Percentiles rank a stretch among this genome's conserved stretches.
phyloP scores from a whole-genome alignment of 1,140 invertebrate genomes.

The Zophobas morio region DNA sequence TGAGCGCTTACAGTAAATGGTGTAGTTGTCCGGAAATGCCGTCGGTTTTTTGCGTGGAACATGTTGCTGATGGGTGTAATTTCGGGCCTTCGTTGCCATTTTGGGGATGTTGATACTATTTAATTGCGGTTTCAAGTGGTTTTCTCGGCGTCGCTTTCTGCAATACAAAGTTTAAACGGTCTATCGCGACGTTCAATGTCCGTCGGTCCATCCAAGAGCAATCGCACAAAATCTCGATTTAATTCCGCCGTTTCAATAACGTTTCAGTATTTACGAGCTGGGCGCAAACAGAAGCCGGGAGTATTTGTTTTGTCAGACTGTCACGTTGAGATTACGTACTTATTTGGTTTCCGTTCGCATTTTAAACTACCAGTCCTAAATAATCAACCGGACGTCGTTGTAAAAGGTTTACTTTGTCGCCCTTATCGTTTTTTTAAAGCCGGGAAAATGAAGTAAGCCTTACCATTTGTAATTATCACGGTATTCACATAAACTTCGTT shows the following conservation, averaged over 20 bases:
- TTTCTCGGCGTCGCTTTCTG: neutral
- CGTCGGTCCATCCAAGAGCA: slow-evolving; percentile 32
- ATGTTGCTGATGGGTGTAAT: too few species aligned
- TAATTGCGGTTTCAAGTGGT: neutral
- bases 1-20: too few species aligned
- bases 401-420: slow-evolving; percentile 41
- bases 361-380: slow-evolving; percentile 43
- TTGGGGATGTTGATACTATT: too few species aligned
- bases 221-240: slow-evolving; percentile 45
- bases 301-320: slow-evolving; percentile 46
- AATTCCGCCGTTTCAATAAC: slow-evolving; percentile 47
- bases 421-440: slow-evolving; percentile 31
- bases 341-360: slow-evolving; percentile 45
- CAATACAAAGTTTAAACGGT: slow-evolving; percentile 5
- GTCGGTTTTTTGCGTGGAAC: too few species aligned
- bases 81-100: too few species aligned
- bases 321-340: slow-evolving; percentile 47
- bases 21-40: too few species aligned
- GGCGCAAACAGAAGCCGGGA: slow-evolving; percentile 44
- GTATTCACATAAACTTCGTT: slow-evolving; percentile 18
- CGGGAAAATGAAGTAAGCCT: slow-evolving; percentile 2
- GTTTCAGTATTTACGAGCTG: slow-evolving; percentile 46
- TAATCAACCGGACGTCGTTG: slow-evolving; percentile 41
- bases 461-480: slow-evolving; percentile 23
- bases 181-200: slow-evolving; percentile 36